Conservation (phyloP, 2,888 invertebrate genomes). For the Tenthredo mesomela region DNA sequence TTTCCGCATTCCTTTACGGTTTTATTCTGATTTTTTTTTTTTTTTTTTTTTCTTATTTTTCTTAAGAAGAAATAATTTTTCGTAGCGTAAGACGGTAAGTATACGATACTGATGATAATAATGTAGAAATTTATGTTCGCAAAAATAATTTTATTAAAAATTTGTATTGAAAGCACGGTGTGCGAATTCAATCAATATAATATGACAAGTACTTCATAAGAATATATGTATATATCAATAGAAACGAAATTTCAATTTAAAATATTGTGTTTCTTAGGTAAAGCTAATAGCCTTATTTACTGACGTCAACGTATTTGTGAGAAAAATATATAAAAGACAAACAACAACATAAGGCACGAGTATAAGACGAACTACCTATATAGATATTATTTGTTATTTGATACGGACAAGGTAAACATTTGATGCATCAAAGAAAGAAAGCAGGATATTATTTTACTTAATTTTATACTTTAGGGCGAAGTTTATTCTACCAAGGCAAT, state of each 20-base stretch:
- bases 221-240: not conserved
- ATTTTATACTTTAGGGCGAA: not conserved
- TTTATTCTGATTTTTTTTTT: no score
- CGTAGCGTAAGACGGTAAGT: not conserved
- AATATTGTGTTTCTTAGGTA: not conserved
- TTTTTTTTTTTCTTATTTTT: no score
- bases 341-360: not conserved
- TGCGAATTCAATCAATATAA: not conserved
- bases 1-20: no score
- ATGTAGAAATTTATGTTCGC: not conserved
- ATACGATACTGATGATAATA: not conserved
- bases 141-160: not conserved
- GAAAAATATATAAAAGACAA: not conserved
- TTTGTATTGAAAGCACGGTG: not conserved
- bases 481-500: not conserved
- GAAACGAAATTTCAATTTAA: not conserved
- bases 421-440: not conserved
- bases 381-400: not conserved
- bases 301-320: not conserved
- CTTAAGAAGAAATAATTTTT: no score
- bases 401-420: not conserved
- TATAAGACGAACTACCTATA: not conserved
- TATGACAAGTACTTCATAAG: not conserved
- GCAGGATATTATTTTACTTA: not conserved
- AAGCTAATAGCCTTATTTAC: not conserved